A percentile compares a stretch with the other conserved stretches of the same genome.
Conservation (phyloP, 2,113 vertebrate species). For the Euleptes europaea region DNA sequence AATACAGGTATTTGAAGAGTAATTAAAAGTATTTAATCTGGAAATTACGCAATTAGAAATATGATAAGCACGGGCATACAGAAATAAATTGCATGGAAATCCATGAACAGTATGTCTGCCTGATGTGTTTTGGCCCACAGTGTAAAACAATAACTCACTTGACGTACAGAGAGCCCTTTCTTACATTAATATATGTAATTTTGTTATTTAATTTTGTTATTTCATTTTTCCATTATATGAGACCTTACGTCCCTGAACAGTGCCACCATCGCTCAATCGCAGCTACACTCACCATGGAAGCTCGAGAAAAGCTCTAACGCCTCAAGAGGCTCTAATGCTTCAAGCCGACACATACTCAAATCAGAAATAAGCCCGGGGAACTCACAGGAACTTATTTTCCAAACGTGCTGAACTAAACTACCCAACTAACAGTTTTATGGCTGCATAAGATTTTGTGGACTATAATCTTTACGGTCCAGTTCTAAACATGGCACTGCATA, state of each 20-base stretch:
- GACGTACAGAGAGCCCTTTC: constrained; percentile 12
- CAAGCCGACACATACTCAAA: background rate
- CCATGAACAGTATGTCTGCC: background rate
- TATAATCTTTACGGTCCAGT: background rate
- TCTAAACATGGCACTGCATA: background rate
- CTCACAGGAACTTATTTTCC: background rate
- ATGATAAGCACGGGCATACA: background rate
- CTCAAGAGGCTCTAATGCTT: background rate
- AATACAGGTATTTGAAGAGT: constrained; percentile 68
- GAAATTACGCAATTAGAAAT: constrained; percentile 51
- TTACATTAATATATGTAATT: background rate
- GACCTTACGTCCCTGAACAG: background rate
- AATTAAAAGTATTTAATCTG: constrained; percentile 72
- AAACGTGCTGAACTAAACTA: background rate
- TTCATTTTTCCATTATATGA: background rate
- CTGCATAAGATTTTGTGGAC: background rate
- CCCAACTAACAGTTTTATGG: background rate
- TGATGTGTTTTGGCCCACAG: background rate
- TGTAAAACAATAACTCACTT: background rate
- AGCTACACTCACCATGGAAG: background rate
- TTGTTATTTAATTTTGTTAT: background rate
- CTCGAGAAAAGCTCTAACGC: background rate
- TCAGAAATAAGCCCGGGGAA: background rate
- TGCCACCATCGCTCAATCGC: background rate
- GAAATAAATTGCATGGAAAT: background rate